A percentile compares a stretch with the other conserved stretches of the same genome.
These are phyloP conservation scores for Percopsis transmontana DNA, from an alignment of 2,113 vertebrate genomes.

Conservation along the genomic window DNA sequence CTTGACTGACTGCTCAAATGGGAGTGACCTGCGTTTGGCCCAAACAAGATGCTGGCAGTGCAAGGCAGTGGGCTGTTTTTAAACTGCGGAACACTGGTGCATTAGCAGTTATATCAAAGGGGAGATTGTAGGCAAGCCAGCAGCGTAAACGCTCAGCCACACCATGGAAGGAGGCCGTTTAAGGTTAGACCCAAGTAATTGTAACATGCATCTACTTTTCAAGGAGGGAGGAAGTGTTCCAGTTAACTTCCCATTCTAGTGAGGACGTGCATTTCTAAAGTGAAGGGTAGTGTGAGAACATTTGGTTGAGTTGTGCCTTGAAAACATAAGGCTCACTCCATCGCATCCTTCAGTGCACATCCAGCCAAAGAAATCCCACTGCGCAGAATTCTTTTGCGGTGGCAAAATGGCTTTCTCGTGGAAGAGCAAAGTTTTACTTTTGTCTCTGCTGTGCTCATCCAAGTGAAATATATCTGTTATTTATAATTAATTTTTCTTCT, in stretches of 20 bases:
- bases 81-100: constrained; percentile 50
- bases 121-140: constrained; percentile 50
- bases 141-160: constrained; percentile 54
- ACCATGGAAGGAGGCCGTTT: constrained; percentile 50
- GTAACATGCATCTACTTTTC: constrained; percentile 18
- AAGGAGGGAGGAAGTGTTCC: constrained; percentile 3
- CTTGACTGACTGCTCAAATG: constrained; percentile 72
- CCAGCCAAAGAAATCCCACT: constrained; percentile 47
- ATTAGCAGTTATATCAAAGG: constrained; percentile 52
- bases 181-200: constrained; percentile 39
- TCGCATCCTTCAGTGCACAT: constrained; percentile 31
- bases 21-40: constrained; percentile 72
- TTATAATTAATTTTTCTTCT: constrained; percentile 78
- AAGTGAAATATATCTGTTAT: constrained; percentile 73
- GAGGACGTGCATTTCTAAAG: neutral
- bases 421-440: constrained; percentile 50
- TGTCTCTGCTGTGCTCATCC: constrained; percentile 60
- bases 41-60: constrained; percentile 56
- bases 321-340: constrained; percentile 25
- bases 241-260: constrained; percentile 31
- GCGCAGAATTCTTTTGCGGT: constrained; percentile 40
- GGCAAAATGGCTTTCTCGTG: constrained; percentile 44
- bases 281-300: constrained; percentile 13
- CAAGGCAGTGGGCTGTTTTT: constrained; percentile 54
- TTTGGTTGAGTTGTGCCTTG: constrained; percentile 39